phyloP scores from a whole-genome alignment of 2,797 vertebrate genomes.

The Sternotherus odoratus region DNA sequence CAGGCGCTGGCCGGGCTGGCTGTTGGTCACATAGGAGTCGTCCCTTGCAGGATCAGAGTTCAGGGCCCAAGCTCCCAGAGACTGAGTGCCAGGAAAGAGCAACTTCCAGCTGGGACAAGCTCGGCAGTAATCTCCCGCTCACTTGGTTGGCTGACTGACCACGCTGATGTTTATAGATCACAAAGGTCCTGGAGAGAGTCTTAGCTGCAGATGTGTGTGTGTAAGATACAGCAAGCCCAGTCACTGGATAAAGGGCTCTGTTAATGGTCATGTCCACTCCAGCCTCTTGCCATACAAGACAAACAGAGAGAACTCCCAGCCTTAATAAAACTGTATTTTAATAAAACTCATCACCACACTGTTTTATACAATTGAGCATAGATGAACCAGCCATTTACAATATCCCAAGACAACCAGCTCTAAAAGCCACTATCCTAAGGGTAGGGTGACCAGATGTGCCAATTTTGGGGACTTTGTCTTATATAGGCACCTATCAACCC shows the following conservation, averaged over 20 bases:
- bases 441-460: too few relatives aligned
- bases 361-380: not conserved
- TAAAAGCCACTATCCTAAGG: not conserved
- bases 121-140: not conserved
- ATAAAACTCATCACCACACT: not conserved
- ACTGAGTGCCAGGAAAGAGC: not conserved
- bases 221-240: not conserved
- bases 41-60: not conserved
- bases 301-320: not conserved
- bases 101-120: not conserved
- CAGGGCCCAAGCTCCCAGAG: not conserved
- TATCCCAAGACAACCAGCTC: not conserved
- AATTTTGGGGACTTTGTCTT: too few relatives aligned
- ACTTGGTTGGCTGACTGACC: not conserved
- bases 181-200: not conserved
- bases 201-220: not conserved
- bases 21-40: not conserved
- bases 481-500: too few relatives aligned
- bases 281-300: not conserved
- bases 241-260: not conserved
- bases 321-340: not conserved
- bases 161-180: rapidly evolving
- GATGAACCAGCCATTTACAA: not conserved
- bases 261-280: rapidly evolving
- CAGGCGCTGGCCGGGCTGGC: not conserved